These are phyloP conservation scores for Spongilla lacustris DNA, from an alignment of 37 sponge, comb jelly and placozoan genomes.

Conservation along the genomic window DNA sequence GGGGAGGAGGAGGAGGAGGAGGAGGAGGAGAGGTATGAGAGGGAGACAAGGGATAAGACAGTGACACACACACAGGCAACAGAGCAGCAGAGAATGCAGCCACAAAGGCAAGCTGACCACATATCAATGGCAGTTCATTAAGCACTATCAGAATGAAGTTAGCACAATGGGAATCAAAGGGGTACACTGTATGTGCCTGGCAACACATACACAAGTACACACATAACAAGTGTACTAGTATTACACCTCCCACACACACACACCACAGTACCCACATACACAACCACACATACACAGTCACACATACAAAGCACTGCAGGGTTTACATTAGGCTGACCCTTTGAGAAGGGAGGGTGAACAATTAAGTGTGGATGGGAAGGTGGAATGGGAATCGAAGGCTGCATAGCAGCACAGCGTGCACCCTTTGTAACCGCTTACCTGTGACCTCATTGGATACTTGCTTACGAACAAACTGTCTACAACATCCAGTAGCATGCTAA, in stretches of 20 bases:
- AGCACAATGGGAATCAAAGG: neutral
- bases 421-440: slow-evolving; percentile 42
- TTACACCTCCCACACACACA: no score
- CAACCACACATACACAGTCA: neutral
- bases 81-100: neutral
- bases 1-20: neutral
- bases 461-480: slow-evolving; percentile 87
- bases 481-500: slow-evolving; percentile 73
- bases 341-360: no score
- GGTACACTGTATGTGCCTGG: neutral
- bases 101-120: neutral
- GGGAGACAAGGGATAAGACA: neutral
- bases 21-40: neutral
- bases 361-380: no score
- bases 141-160: neutral
- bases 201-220: neutral
- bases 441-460: slow-evolving; percentile 88
- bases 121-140: neutral
- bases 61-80: no score
- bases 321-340: no score
- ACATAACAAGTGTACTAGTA: neutral
- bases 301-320: no score
- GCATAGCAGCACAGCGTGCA: no score
- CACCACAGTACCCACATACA: neutral
- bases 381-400: neutral